Evolutionary conservation across 2,113 vertebrate species (phyloP).

Genomic region (Ailuropoda melanoleuca): DNA sequence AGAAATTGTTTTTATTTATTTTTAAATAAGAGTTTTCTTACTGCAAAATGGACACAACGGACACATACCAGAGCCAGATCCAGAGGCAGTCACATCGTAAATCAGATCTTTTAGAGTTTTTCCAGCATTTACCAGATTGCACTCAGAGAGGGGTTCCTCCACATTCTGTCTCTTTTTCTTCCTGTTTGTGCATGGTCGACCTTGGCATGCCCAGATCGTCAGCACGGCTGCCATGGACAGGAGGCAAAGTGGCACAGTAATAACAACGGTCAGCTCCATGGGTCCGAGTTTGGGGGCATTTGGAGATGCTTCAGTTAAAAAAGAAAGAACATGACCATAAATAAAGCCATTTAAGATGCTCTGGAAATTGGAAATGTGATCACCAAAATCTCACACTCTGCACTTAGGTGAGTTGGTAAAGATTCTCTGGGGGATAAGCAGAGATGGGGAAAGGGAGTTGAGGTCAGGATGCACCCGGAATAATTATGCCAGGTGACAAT

Average conservation of each 20-base stretch:
- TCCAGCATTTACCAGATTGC: constrained; percentile 86
- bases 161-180: constrained; percentile 85
- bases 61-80: constrained; percentile 94
- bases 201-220: constrained; percentile 81
- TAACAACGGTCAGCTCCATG: constrained; percentile 83
- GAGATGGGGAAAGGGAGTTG: neutral
- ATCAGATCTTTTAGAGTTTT: constrained; percentile 95
- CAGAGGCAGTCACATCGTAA: constrained; percentile 94
- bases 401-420: neutral
- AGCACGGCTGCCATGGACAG: constrained; percentile 85
- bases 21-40: neutral
- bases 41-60: neutral
- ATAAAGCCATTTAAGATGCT: neutral
- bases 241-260: constrained; percentile 88
- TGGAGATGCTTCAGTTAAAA: constrained; percentile 70
- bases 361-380: neutral
- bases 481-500: neutral
- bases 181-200: constrained; percentile 81
- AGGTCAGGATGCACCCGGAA: neutral
- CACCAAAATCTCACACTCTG: neutral
- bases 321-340: constrained; percentile 25
- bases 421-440: neutral
- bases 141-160: constrained; percentile 91
- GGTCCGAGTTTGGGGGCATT: constrained; percentile 76
- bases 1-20: neutral